Evolutionary conservation across 2,888 invertebrate genomes (phyloP).

Genomic region (Congeria kusceri): DNA sequence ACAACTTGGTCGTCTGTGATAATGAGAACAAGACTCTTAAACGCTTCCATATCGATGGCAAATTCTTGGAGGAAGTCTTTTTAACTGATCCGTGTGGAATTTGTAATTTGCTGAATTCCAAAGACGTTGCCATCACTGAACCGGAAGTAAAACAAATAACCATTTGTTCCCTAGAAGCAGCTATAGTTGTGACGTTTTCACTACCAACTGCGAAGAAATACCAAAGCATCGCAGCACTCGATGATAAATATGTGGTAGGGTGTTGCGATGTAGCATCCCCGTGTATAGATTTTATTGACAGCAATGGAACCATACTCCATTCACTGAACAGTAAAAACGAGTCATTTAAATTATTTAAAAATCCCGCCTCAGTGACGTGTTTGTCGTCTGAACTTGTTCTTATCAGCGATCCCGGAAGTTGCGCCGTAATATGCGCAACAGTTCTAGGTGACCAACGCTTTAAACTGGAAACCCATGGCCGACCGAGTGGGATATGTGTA

Average conservation of each 20-base stretch:
- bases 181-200: slow-evolving; percentile 54
- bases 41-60: slow-evolving; percentile 55
- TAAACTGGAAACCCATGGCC: slow-evolving; percentile 54
- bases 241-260: slow-evolving; percentile 63
- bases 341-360: slow-evolving; percentile 52
- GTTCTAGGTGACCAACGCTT: slow-evolving; percentile 53
- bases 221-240: slow-evolving; percentile 59
- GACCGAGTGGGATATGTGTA: slow-evolving; percentile 65
- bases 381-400: slow-evolving; percentile 55
- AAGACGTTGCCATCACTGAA: slow-evolving; percentile 64
- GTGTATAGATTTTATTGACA: slow-evolving; percentile 64
- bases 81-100: slow-evolving; percentile 68
- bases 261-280: slow-evolving; percentile 63
- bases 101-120: slow-evolving; percentile 46
- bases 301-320: slow-evolving; percentile 58
- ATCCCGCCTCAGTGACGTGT: slow-evolving; percentile 64
- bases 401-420: slow-evolving; percentile 64
- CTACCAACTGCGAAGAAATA: slow-evolving; percentile 64
- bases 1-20: slow-evolving; percentile 59
- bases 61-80: slow-evolving; percentile 48
- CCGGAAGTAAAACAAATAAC: slow-evolving; percentile 61
- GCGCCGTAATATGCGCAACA: slow-evolving; percentile 57
- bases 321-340: slow-evolving; percentile 48
- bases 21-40: slow-evolving; percentile 68
- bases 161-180: slow-evolving; percentile 55